Percentiles rank a stretch among this genome's conserved stretches.
These are phyloP conservation scores for Stegana nigrithorax DNA, from an alignment of 2,888 invertebrate species.

Conservation along the genomic window DNA sequence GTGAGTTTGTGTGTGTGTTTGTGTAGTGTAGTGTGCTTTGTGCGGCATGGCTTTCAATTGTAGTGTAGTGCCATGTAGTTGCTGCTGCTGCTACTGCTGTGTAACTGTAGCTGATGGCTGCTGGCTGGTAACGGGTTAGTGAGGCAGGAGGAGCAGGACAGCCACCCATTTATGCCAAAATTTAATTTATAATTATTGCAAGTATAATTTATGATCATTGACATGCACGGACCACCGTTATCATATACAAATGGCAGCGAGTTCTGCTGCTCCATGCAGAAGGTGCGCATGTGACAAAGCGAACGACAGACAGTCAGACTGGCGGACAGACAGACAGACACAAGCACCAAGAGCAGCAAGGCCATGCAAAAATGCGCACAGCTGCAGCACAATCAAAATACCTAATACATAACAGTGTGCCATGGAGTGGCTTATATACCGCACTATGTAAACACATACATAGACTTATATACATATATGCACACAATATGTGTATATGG, in stretches of 20 bases:
- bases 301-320: slow-evolving; percentile 3
- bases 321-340: background rate
- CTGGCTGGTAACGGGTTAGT: no score
- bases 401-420: no score
- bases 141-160: background rate
- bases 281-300: no score
- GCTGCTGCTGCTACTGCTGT: no score
- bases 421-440: no score
- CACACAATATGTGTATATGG: background rate
- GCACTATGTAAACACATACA: no score
- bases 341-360: background rate
- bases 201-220: slow-evolving; percentile 61
- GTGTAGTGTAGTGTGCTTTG: no score
- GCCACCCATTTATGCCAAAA: slow-evolving; percentile 56
- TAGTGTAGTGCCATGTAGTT: no score
- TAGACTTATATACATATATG: background rate
- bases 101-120: no score
- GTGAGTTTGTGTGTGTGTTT: background rate
- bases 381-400: background rate
- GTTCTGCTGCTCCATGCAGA: no score
- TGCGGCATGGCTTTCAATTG: no score
- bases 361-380: background rate
- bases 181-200: slow-evolving; percentile 62
- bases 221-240: slow-evolving; percentile 35
- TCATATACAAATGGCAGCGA: no score